Evolutionary conservation across 1,140 invertebrate genomes (phyloP).

Genomic region (Solen grandis): DNA sequence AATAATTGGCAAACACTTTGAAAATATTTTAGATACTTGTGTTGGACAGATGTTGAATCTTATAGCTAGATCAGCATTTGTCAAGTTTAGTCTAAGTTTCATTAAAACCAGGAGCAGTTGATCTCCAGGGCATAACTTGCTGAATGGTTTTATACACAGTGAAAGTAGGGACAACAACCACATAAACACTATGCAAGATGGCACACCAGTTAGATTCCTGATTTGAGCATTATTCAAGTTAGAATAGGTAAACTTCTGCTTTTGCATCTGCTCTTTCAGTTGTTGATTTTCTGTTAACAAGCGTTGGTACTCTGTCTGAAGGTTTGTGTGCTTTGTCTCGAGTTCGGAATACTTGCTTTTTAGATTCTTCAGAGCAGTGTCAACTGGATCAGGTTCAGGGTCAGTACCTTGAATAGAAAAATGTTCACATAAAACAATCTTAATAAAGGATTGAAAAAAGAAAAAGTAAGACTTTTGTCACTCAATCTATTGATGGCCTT

Average conservation of each 20-base stretch:
- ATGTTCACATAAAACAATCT: too few species aligned
- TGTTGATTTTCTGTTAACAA: not conserved
- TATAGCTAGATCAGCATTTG: not conserved
- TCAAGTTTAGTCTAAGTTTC: constrained; percentile 1
- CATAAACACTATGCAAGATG: not conserved
- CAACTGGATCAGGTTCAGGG: too few species aligned
- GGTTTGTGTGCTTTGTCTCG: not conserved
- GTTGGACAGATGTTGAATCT: not conserved
- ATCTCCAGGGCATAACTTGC: not conserved
- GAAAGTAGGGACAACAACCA: not conserved
- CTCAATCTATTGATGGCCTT: too few species aligned
- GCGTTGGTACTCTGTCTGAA: not conserved
- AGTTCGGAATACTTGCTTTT: not conserved
- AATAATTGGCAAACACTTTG: not conserved
- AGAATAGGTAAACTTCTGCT: constrained; percentile 3
- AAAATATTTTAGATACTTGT: not conserved
- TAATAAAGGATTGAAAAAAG: too few species aligned
- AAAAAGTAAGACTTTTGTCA: too few species aligned
- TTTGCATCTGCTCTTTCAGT: not conserved
- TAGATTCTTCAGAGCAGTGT: too few species aligned
- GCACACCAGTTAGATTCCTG: not conserved
- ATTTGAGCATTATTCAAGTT: constrained; percentile 4
- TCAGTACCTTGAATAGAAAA: too few species aligned
- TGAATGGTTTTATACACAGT: not conserved
- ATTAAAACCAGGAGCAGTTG: constrained; percentile 11